Evolutionary conservation across 1,140 invertebrate species (phyloP).

Genomic region (Calliphora vicina): DNA sequence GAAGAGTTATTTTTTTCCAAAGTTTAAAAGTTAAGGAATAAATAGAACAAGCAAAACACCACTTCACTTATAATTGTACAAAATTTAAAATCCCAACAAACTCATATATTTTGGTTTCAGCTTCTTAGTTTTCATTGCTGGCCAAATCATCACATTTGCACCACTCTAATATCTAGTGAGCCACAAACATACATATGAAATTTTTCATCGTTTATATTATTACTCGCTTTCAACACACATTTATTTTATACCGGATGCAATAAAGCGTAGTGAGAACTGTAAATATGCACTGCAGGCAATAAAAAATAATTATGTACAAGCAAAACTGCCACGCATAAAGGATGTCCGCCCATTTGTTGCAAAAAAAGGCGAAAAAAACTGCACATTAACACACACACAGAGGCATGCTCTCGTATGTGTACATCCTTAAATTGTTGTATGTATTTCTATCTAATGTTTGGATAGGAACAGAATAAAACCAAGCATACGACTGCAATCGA

Average conservation of each 20-base stretch:
- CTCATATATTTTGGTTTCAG: too few species aligned
- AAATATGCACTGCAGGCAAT: constrained; percentile 32
- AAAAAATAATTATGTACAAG: constrained; percentile 30
- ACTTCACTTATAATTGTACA: too few species aligned
- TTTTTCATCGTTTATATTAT: not conserved
- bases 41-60: too few species aligned
- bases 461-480: not conserved
- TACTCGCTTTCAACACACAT: not conserved
- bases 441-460: constrained; percentile 1
- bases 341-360: constrained; percentile 27
- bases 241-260: constrained; percentile 22
- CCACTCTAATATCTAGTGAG: too few species aligned
- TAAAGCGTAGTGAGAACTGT: constrained; percentile 26
- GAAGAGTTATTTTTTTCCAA: too few species aligned
- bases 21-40: too few species aligned
- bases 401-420: not conserved
- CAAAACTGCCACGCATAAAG: constrained; percentile 21
- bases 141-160: too few species aligned
- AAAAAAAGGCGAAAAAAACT: not conserved
- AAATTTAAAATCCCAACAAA: too few species aligned
- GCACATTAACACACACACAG: not conserved
- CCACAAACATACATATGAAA: not conserved
- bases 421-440: not conserved
- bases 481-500: too few species aligned
- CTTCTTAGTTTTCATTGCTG: too few species aligned